A percentile compares a stretch with the other conserved stretches of the same genome.
Conservation (phyloP, 2,888 invertebrate species). For the Strigamia crassipes region DNA sequence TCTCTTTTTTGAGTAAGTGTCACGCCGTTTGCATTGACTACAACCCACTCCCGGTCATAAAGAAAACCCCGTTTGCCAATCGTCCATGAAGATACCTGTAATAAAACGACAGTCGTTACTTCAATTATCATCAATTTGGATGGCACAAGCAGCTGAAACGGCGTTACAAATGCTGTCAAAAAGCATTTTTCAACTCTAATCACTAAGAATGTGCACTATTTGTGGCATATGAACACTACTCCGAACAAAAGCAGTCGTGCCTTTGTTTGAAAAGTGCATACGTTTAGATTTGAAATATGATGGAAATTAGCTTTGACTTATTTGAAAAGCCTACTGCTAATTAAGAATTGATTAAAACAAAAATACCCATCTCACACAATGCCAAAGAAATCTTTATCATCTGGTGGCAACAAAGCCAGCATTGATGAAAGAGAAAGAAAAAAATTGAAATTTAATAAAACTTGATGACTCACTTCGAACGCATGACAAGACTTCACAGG, state of each 20-base stretch:
- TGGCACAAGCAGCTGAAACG: neutral
- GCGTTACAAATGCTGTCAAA: constrained; percentile 6
- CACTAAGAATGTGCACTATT: neutral
- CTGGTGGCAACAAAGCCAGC: neutral
- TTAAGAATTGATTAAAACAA: neutral
- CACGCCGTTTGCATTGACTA: constrained; percentile 78
- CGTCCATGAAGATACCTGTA: constrained; percentile 71
- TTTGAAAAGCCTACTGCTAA: neutral
- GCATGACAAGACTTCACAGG: constrained; percentile 91
- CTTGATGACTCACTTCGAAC: constrained; percentile 60
- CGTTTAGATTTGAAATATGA: neutral
- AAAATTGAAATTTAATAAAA: neutral
- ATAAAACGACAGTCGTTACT: constrained; percentile 14
- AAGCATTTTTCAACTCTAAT: neutral
- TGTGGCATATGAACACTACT: neutral
- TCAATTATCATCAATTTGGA: constrained; percentile 33
- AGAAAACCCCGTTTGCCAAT: constrained; percentile 77
- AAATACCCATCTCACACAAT: neutral
- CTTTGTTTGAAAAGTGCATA: neutral
- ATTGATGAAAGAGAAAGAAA: neutral
- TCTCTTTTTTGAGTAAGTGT: constrained; percentile 87
- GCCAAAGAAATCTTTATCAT: neutral
- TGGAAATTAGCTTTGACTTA: neutral
- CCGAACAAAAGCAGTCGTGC: neutral
- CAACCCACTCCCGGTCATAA: constrained; percentile 94